These are phyloP conservation scores for Hemistola chrysoprasaria DNA, from an alignment of 2,888 invertebrate genomes.

Conservation along the genomic window DNA sequence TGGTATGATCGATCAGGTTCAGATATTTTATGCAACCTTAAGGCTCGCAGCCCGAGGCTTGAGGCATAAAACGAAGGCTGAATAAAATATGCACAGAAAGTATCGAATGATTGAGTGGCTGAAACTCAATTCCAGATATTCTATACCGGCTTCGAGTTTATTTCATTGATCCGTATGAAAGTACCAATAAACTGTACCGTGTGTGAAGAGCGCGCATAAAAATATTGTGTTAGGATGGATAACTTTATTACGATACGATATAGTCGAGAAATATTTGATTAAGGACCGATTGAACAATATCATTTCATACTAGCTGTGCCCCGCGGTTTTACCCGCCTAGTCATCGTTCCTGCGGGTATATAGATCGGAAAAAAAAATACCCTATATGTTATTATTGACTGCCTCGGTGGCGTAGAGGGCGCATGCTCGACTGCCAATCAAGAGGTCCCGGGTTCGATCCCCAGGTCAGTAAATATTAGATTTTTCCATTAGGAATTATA, in stretches of 20 bases:
- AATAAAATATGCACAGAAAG: conserved; percentile 14
- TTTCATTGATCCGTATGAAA: conserved; percentile 44
- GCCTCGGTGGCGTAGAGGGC: too few relatives aligned
- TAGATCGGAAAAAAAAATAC: too few relatives aligned
- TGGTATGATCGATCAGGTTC: conserved; percentile 3
- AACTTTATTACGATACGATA: conserved; percentile 44
- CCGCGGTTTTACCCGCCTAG: too few relatives aligned
- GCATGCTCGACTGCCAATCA: too few relatives aligned
- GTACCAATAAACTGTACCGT: conserved; percentile 41
- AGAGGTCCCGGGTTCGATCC: too few relatives aligned
- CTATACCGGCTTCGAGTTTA: conserved; percentile 31
- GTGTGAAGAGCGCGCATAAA: conserved; percentile 41
- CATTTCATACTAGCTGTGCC: too few relatives aligned
- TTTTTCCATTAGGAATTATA: too few relatives aligned
- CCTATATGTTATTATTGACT: too few relatives aligned
- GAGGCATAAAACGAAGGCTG: not conserved
- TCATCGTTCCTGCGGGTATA: too few relatives aligned
- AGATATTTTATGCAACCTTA: not conserved
- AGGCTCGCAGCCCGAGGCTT: not conserved
- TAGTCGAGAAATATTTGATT: too few relatives aligned
- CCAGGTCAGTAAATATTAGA: too few relatives aligned
- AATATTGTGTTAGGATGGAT: conserved; percentile 58
- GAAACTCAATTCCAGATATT: conserved; percentile 30
- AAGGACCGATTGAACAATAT: too few relatives aligned
- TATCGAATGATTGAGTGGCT: conserved; percentile 24